phyloP scores from a whole-genome alignment of 2,888 invertebrate genomes.

The Vannuccia rotundouncinata region DNA sequence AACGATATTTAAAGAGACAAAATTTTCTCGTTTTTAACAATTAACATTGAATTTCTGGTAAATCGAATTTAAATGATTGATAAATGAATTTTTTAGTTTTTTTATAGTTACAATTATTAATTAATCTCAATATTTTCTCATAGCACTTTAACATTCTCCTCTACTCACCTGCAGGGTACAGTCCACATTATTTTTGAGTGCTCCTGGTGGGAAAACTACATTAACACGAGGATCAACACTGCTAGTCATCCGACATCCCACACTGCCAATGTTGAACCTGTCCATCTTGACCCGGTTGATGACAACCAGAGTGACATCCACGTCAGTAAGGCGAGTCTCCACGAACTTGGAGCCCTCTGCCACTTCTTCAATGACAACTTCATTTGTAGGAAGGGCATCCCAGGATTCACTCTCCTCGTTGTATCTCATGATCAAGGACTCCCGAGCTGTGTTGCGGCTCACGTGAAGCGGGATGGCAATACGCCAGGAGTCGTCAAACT shows the following conservation, averaged over 20 bases:
- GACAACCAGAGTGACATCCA: background rate
- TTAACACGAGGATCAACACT: background rate
- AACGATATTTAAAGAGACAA: too few relatives aligned
- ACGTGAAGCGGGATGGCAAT: background rate
- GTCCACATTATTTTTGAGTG: background rate
- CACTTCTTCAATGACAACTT: background rate
- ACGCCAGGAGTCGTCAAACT: background rate
- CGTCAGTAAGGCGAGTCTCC: background rate
- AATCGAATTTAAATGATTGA: too few relatives aligned
- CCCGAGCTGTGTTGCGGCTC: background rate
- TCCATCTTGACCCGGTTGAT: conserved; percentile 14
- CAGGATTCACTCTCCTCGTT: background rate
- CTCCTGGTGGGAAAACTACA: background rate
- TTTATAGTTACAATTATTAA: too few relatives aligned
- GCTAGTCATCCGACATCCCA: background rate
- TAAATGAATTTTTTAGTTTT: too few relatives aligned
- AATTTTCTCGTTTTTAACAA: too few relatives aligned
- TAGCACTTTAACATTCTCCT: too few relatives aligned
- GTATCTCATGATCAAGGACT: background rate
- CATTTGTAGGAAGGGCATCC: background rate
- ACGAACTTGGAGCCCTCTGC: background rate
- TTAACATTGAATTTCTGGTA: too few relatives aligned
- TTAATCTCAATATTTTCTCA: too few relatives aligned
- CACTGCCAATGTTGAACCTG: background rate
- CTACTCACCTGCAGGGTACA: background rate